Percentiles rank a stretch among this genome's conserved stretches.
These are phyloP conservation scores for Hybos culiciformis DNA, from an alignment of 2,888 invertebrate genomes.

Conservation along the genomic window DNA sequence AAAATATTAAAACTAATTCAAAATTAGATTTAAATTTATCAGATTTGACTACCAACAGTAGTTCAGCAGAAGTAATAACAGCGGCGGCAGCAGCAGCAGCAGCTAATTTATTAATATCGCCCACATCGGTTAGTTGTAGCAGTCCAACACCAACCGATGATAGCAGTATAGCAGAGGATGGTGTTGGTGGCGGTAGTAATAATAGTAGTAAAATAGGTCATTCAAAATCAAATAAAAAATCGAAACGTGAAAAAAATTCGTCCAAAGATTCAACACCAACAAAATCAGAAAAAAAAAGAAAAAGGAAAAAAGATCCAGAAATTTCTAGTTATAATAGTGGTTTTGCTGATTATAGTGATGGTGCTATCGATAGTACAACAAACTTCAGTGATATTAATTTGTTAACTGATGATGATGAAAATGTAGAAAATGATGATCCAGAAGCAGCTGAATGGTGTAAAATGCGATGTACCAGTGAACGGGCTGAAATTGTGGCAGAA, in stretches of 20 bases:
- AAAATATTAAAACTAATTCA: too few relatives aligned
- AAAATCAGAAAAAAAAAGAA: constrained; percentile 3
- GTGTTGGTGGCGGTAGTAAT: constrained; percentile 13
- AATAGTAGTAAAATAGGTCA: constrained; percentile 15
- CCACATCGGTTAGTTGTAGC: constrained; percentile 26
- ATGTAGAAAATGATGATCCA: constrained; percentile 55
- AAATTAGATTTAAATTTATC: too few relatives aligned
- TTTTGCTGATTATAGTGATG: neutral
- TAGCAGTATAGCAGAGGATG: constrained; percentile 28
- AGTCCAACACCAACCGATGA: constrained; percentile 34
- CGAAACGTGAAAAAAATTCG: constrained; percentile 12
- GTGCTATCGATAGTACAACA: constrained; percentile 2
- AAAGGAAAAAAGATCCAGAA: neutral
- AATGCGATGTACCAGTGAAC: constrained; percentile 76
- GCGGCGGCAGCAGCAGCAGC: constrained; percentile 15
- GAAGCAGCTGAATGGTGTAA: constrained; percentile 70
- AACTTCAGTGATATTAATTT: neutral
- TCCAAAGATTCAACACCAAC: constrained; percentile 10
- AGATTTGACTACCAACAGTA: neutral
- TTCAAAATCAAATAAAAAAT: constrained; percentile 11
- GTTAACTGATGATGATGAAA: constrained; percentile 34
- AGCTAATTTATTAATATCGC: constrained; percentile 9
- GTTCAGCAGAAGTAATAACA: constrained; percentile 14
- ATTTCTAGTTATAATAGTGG: neutral
- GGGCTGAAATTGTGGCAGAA: constrained; percentile 77